Percentiles rank a stretch among this genome's conserved stretches.
Conservation (phyloP, 2,888 invertebrate species). For the Ophioninae sp. region DNA sequence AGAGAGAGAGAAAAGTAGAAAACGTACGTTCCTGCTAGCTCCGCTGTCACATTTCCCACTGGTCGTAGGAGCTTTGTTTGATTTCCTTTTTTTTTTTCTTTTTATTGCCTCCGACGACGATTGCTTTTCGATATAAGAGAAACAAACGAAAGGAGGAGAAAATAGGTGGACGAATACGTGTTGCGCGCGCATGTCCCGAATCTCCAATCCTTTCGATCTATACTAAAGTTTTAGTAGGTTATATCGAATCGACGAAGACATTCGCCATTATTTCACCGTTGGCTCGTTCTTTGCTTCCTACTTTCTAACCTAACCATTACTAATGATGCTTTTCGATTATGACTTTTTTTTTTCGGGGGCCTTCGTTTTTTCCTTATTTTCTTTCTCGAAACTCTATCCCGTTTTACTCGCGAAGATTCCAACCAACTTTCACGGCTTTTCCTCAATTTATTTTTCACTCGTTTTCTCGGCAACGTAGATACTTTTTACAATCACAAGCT, state of each 20-base stretch:
- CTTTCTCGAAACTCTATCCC: neutral
- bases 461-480: neutral
- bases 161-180: neutral
- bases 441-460: neutral
- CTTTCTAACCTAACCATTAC: neutral
- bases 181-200: neutral
- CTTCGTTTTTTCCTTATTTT: neutral
- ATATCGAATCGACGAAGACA: neutral
- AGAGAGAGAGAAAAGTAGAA: constrained; percentile 2
- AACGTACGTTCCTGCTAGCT: constrained; percentile 30
- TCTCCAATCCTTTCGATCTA: neutral
- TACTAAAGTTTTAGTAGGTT: neutral
- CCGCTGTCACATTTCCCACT: constrained; percentile 20
- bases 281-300: neutral
- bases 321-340: neutral
- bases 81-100: constrained; percentile 23
- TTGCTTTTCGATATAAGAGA: constrained; percentile 19
- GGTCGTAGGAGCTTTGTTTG: constrained; percentile 33
- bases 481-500: no score
- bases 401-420: neutral
- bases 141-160: neutral
- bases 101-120: neutral
- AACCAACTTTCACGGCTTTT: neutral
- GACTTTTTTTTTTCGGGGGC: neutral
- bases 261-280: neutral